Evolutionary conservation across 2,888 invertebrate species (phyloP), one percentile per base, ranked within the genome.

Genomic region (Napeogenes sylphis): DNA sequence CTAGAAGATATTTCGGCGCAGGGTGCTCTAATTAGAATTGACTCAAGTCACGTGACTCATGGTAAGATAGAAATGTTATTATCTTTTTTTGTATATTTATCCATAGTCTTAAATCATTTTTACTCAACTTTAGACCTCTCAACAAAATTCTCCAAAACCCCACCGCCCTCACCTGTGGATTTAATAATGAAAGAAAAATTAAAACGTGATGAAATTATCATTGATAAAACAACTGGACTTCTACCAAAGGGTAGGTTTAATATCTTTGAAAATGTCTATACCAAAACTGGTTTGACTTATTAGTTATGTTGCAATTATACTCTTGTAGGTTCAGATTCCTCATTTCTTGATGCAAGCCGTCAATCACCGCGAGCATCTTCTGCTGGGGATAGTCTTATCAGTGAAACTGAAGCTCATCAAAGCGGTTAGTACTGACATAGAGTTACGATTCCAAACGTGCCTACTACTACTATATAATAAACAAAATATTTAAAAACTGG

Each of bases 141-240:
- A 66, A 92, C 93, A 62, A 93, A 92, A 77, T 91, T 93, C 73
- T 93, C 93, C 46, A 93, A 93, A 79, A 94, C 94, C 65, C 94
- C 94, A 67, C 94, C 94, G 58, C 94, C 94, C 6, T 94, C 94
- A 71, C 94, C 94, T 47, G 93, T 94, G 61, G 94, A 94, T 80
- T 91, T 94, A 75, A 90, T 88, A 67, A 75, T 85, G 67, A 88
- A 84, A 75, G 91, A 92, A 65, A 91, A 88, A 80, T 80, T 87
- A 68, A 92, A 91, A 78, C 69, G 81, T 64, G 84, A 85, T 8
- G 83, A 87, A 61, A 69, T 74, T 68, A 62, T 77, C 75, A 79
- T 81, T 68, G 91, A 89, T 35, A 89, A 85, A 75, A 79, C 77
- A 56, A 72, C 79, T 76, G 90, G 88, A 80, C 89, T 90, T 72